Conservation (phyloP, 2,797 vertebrate species). For the Sebastes vulpes region DNA sequence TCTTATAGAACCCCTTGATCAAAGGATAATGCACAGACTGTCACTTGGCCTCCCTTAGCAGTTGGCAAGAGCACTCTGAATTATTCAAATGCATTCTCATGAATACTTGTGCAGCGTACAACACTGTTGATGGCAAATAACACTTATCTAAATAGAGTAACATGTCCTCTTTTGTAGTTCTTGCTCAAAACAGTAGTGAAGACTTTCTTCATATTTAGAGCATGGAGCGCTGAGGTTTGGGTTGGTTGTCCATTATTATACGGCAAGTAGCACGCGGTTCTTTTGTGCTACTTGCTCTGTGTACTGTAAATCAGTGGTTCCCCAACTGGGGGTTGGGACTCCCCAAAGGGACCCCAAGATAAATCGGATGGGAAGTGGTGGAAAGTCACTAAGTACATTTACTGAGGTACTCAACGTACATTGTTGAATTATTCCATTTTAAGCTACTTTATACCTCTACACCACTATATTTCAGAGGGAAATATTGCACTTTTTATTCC, state of each 20-base stretch:
- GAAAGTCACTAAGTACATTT: not conserved
- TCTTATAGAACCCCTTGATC: constrained; percentile 83
- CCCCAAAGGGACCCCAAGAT: not conserved
- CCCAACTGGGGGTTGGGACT: not conserved
- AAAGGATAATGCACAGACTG: constrained; percentile 85
- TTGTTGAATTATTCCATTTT: not conserved
- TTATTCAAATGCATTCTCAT: constrained; percentile 84
- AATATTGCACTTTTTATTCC: not conserved
- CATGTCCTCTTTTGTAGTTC: constrained; percentile 57
- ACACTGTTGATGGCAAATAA: constrained; percentile 63
- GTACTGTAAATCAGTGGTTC: constrained; percentile 3
- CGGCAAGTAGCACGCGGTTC: not conserved
- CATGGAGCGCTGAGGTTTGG: not conserved
- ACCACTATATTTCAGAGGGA: not conserved
- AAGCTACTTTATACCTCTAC: not conserved
- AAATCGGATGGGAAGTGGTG: not conserved
- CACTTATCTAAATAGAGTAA: constrained; percentile 66
- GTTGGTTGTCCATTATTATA: not conserved
- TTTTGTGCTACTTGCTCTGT: constrained; percentile 3
- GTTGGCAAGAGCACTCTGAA: constrained; percentile 80
- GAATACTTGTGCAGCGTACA: constrained; percentile 69
- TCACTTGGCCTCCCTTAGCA: constrained; percentile 78
- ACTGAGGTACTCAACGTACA: not conserved
- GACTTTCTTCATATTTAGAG: not conserved
- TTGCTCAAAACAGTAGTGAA: constrained; percentile 21